Conservation (phyloP, 1,140 invertebrate genomes). For the Caenorhabditis briggsae region DNA sequence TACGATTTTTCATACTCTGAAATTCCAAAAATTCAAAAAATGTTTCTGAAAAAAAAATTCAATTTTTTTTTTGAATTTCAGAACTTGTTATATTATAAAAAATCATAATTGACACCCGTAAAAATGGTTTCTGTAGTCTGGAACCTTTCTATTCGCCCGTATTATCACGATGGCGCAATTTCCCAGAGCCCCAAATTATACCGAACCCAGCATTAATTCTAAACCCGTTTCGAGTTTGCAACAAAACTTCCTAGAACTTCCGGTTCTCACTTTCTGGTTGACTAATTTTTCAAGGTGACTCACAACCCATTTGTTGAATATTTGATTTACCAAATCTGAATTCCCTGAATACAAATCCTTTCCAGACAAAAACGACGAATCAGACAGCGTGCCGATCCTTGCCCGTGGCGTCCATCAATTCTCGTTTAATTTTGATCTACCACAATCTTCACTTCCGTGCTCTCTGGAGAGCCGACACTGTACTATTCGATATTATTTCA, state of each 20-base stretch:
- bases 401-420: conserved; percentile 85
- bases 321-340: conserved; percentile 30
- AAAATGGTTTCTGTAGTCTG: too few species aligned
- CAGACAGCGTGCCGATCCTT: conserved; percentile 78
- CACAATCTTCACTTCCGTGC: conserved; percentile 85
- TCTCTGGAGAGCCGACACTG: conserved; percentile 87
- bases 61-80: too few species aligned
- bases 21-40: too few species aligned
- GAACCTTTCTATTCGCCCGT: too few species aligned
- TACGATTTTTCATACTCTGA: too few species aligned
- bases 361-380: conserved; percentile 71
- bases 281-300: neutral
- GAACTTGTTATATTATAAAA: too few species aligned
- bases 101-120: too few species aligned
- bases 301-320: neutral
- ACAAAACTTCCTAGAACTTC: neutral
- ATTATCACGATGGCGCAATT: too few species aligned
- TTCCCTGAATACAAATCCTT: neutral
- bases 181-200: too few species aligned
- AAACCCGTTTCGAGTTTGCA: too few species aligned
- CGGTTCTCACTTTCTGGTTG: neutral
- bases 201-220: too few species aligned
- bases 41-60: too few species aligned
- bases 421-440: conserved; percentile 85
- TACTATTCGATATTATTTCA: conserved; percentile 82